Base-by-base conservation (phyloP, 2,113 vertebrate genomes). In the Octodon degus region DNA sequence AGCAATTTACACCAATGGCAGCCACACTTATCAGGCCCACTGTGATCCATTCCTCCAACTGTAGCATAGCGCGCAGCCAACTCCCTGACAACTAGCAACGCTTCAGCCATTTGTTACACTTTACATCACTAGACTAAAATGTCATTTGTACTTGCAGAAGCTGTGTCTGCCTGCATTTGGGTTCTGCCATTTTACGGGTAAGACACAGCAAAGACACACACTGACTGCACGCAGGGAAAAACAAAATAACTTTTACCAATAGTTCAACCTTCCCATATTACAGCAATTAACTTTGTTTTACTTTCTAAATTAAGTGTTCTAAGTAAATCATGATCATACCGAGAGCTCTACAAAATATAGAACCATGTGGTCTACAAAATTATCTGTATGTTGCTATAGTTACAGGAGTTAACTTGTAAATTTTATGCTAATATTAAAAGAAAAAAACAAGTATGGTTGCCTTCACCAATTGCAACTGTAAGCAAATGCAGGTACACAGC, bases 391-490 rank as follows among this genome's bases (percentile, higher is more conserved):
- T 97, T 95, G 90, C 94, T 89, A 95, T 68, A 90, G 40, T 98
- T 68, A 63, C 50, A 97, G 87, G 10, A 97, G 43, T 70, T 89
- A 32, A 76, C 47, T 91, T 95, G 7, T 94, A 92, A 85, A 96
- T 81, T 92, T 50, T 76, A 50, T 79, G 43, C 89, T 97, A 90
- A 95, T 72, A 97, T 53, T 96, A 97, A 98, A 96, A 70, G 3
- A 93, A 79, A 81, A 80, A 86, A 87, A 50, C 43, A 70, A 37
- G 93, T 95, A 92, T 87, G 67, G 89, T 96, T 97, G 77, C 96
- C 43, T 97, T 98, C 74, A 86, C 91, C 97, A 98, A 96, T n/a
- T 97, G 94, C 96, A 98, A 98, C 92, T 96, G 96, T 98, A 98
- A 98, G 98, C 92, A 98, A 98, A 97, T 92, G 74, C 90, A 98